Conservation (phyloP, 2,113 vertebrate genomes). For the Nicator chloris region DNA sequence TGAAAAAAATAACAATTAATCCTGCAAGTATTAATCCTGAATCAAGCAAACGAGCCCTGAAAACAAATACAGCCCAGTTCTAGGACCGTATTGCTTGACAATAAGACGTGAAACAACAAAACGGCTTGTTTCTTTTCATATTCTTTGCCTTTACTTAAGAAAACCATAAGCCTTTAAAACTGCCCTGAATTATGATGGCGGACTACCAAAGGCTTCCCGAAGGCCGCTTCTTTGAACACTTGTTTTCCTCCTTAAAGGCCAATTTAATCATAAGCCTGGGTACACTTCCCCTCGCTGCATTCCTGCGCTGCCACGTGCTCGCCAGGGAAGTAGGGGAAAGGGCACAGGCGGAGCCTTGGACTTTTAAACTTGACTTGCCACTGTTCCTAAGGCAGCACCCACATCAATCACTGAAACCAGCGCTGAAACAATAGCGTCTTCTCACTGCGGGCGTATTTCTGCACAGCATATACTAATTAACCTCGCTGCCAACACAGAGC, state of each 20-base stretch:
- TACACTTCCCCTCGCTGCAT: conserved; percentile 1
- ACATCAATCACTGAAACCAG: not conserved
- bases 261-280: not conserved
- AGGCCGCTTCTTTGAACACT: not conserved
- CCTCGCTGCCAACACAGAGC: not conserved
- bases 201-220: not conserved
- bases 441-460: not conserved
- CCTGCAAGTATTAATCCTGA: not conserved
- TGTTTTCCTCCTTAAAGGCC: not conserved
- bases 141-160: not conserved
- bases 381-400: not conserved
- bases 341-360: not conserved
- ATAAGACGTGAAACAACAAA: not conserved
- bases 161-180: not conserved
- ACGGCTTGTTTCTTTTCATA: not conserved
- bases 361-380: not conserved
- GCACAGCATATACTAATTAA: not conserved
- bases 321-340: conserved; percentile 50
- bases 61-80: not conserved
- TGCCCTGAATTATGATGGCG: not conserved
- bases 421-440: not conserved
- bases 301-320: not conserved
- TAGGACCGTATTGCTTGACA: not conserved
- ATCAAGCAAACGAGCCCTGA: not conserved
- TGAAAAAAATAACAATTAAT: not conserved